Conservation (phyloP, 2,888 invertebrate species). For the Leucoptera coffeella region DNA sequence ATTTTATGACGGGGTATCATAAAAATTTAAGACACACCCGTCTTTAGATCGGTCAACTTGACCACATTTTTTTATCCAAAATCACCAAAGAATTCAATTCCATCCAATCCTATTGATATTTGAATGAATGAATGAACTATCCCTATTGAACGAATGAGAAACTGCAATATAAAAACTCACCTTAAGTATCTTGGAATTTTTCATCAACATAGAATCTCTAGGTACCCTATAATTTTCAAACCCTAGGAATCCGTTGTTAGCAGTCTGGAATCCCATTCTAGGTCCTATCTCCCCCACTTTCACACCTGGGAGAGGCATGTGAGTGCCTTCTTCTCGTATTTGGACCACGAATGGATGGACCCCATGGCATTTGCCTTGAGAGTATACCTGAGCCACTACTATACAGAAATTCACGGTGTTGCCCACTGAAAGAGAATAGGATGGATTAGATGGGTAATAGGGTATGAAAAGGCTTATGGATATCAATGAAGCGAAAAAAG, state of each 20-base stretch:
- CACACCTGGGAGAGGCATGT: slow-evolving; percentile 78
- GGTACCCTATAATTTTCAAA: slow-evolving; percentile 84
- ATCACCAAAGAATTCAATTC: too few species aligned
- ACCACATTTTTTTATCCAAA: too few species aligned
- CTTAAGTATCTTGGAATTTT: slow-evolving; percentile 74
- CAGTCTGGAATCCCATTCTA: slow-evolving; percentile 81
- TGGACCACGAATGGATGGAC: slow-evolving; percentile 91
- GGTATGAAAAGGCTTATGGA: too few species aligned
- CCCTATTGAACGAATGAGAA: not conserved
- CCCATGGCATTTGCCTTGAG: slow-evolving; percentile 74
- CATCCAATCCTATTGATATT: too few species aligned
- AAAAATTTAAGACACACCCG: too few species aligned
- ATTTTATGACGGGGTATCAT: too few species aligned
- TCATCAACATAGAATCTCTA: slow-evolving; percentile 85
- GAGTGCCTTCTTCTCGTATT: slow-evolving; percentile 80
- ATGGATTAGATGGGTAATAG: too few species aligned
- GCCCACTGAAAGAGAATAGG: slow-evolving; percentile 72
- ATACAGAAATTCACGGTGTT: slow-evolving; percentile 88
- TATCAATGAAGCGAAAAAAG: too few species aligned
- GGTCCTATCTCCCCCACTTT: slow-evolving; percentile 92
- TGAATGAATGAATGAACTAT: too few species aligned
- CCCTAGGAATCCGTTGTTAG: slow-evolving; percentile 89
- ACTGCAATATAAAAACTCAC: slow-evolving; percentile 14
- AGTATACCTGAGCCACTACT: slow-evolving; percentile 85
- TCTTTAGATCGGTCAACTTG: too few species aligned